A percentile compares a stretch with the other conserved stretches of the same genome.
Conservation (phyloP, 2,797 vertebrate species). For the Chiroxiphia lanceolata region DNA sequence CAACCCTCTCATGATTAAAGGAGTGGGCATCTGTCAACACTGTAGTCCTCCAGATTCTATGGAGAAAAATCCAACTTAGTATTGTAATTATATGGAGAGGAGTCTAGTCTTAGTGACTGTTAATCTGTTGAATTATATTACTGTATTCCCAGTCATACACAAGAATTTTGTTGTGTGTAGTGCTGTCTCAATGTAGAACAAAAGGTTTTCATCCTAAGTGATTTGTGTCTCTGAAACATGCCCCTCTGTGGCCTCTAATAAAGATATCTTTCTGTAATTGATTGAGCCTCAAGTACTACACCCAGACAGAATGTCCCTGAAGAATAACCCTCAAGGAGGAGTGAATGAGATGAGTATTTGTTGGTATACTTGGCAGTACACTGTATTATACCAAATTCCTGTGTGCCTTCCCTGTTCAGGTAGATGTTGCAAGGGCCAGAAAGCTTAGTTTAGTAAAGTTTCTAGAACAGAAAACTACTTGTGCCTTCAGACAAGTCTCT, state of each 20-base stretch:
- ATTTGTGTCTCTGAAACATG: neutral
- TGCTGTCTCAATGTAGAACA: neutral
- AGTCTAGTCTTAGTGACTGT: neutral
- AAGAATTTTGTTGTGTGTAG: neutral
- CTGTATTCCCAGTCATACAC: neutral
- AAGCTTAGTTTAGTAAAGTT: neutral
- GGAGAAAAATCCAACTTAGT: neutral
- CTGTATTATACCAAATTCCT: neutral
- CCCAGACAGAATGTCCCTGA: neutral
- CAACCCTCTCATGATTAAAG: neutral
- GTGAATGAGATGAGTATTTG: neutral
- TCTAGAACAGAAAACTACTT: neutral
- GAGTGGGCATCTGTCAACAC: neutral
- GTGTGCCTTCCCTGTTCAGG: neutral
- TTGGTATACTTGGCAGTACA: neutral
- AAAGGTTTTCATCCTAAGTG: neutral
- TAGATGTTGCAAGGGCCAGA: neutral
- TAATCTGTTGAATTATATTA: neutral
- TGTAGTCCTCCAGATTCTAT: neutral
- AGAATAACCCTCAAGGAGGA: neutral
- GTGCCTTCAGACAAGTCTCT: neutral
- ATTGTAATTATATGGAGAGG: neutral
- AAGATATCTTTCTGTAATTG: neutral
- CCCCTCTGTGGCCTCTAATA: neutral
- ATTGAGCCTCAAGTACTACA: neutral